Conservation (phyloP, 2,113 vertebrate genomes). For the Psophia crepitans region DNA sequence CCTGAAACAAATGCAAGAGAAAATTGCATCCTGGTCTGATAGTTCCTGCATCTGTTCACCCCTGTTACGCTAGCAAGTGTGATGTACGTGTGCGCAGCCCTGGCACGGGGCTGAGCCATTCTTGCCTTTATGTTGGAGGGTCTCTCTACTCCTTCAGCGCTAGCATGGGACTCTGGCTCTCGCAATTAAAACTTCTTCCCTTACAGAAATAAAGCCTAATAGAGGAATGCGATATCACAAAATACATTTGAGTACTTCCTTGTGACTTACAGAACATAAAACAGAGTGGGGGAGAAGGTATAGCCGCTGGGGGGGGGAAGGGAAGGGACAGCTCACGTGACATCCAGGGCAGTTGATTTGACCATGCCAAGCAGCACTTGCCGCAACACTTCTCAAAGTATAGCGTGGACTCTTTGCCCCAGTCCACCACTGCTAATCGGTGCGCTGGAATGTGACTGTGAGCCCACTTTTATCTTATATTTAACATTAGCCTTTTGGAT, state of each 20-base stretch:
- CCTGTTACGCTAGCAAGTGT: accelerated
- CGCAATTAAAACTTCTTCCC: not conserved
- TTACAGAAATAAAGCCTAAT: not conserved
- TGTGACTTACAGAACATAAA: not conserved
- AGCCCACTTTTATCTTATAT: not conserved
- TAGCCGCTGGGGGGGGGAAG: not conserved
- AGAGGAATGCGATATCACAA: not conserved
- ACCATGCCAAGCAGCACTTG: not conserved
- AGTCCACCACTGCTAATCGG: not conserved
- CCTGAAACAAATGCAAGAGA: not conserved
- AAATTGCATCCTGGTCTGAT: not conserved
- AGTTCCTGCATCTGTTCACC: not conserved
- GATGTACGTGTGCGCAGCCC: accelerated
- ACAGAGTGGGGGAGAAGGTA: not conserved
- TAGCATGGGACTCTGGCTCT: not conserved
- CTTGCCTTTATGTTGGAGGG: not conserved
- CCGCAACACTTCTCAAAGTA: not conserved
- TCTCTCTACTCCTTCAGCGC: not conserved
- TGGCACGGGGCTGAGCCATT: not conserved
- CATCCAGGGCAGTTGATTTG: not conserved
- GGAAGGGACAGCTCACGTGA: not conserved
- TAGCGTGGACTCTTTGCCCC: not conserved
- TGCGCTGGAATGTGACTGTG: not conserved
- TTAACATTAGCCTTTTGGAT: not conserved
- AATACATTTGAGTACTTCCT: not conserved